phyloP scores from a whole-genome alignment of 2,113 vertebrate species.

The Phalacrocorax aristotelis region DNA sequence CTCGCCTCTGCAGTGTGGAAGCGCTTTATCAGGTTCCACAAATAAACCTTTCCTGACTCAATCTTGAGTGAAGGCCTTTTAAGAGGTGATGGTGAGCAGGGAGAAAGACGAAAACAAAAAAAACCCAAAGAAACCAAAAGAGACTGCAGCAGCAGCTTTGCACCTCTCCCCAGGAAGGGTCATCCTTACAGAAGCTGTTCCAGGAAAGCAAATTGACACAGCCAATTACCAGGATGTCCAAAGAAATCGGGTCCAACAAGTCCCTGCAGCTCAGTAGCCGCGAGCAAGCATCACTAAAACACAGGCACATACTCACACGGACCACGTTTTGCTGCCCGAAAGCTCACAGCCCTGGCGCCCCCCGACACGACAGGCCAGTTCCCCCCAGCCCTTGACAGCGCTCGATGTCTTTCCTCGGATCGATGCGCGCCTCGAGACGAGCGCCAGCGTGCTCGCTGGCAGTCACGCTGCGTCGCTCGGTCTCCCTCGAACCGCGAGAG shows the following conservation, averaged over 20 bases:
- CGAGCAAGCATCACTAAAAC: rapidly evolving
- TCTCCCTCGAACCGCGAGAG: not conserved
- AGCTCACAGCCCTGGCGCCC: not conserved
- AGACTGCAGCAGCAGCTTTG: not conserved
- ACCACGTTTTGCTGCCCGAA: rapidly evolving
- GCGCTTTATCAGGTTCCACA: not conserved
- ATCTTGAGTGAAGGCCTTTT: not conserved
- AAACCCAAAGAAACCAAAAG: not conserved
- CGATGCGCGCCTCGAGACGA: rapidly evolving
- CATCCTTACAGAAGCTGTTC: constrained; percentile 5
- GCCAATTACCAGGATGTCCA: not conserved
- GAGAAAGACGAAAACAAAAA: not conserved
- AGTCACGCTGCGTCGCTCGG: not conserved
- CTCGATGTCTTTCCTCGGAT: not conserved
- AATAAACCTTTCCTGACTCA: not conserved
- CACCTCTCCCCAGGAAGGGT: constrained; percentile 1
- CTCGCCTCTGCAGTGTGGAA: not conserved
- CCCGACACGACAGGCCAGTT: rapidly evolving
- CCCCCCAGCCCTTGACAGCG: not conserved
- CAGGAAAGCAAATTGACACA: not conserved
- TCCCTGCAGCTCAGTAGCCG: not conserved
- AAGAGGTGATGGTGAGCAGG: not conserved
- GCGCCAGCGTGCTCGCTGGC: not conserved
- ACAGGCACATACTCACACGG: rapidly evolving
- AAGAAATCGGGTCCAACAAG: not conserved